Base-by-base conservation (phyloP, 2,797 vertebrate genomes). In the Myiothlypis chrysogaster region DNA sequence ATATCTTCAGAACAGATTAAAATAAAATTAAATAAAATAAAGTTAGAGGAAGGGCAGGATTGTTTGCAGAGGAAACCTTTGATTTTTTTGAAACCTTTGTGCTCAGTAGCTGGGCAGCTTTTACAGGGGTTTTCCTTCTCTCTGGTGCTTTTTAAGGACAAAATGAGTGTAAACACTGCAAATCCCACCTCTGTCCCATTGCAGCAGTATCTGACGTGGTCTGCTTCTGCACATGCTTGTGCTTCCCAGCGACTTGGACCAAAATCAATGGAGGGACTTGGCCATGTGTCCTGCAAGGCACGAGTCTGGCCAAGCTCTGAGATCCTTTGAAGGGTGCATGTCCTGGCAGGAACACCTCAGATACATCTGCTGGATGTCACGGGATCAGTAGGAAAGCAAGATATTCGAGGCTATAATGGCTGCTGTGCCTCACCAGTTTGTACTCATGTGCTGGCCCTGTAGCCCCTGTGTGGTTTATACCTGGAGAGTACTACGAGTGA, bases 221-320 rank as follows among this genome's bases (percentile, higher is more conserved):
- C 50, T 82, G 64, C 20, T n/a, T 34, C 61, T 87, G 79, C 64
- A 34, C 0, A 0, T 4, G 8, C 11, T 27, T 75, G 53, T 71
- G 41, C 76, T 83, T 89, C 43, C 50, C 30, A 43, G 72, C 83
- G 79, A 61, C 81, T 87, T 93, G 95, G 89, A 91, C 76, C 50
- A 63, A 56, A 92, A 80, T 90, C 79, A 94, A 13, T 53, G 50
- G 56, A 89, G 28, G 28, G 35, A 89, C 87, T 93, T 93, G 79
- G 83, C 81, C 4, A 4, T 17, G 55, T 5, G 4, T 83, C 63
- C 79, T 78, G 76, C 55, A 52, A 44, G 61, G 68, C 82, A 61
- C 0, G 0, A 55, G 23, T 57, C 61, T 96, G 84, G 89, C 92
- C 61, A 23, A 1, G 6, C 50, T 92, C 76, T 24, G 49, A 53